These are phyloP conservation scores for Acanthaster planci DNA, from an alignment of 35 echinoderm and acorn worm genomes.

Conservation along the genomic window DNA sequence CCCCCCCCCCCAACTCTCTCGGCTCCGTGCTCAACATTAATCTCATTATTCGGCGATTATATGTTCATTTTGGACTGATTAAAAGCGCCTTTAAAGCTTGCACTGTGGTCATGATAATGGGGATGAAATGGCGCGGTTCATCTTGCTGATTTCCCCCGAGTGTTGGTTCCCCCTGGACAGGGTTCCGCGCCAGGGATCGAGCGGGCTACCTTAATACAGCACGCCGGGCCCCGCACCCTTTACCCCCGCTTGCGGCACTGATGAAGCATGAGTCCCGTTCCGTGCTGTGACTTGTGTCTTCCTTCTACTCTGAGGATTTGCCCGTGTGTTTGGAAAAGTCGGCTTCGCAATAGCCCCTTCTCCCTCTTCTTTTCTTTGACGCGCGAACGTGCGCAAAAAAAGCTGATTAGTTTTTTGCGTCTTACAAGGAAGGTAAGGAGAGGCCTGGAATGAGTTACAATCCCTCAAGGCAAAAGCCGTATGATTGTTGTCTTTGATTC, in stretches of 20 bases:
- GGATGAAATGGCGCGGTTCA: slow-evolving; percentile 21
- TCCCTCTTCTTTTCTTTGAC: not conserved
- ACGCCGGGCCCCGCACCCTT: too few relatives aligned
- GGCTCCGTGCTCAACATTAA: slow-evolving; percentile 2
- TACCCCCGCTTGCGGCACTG: not conserved
- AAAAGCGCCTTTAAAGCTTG: slow-evolving; percentile 17
- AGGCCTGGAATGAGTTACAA: not conserved
- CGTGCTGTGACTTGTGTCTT: slow-evolving; percentile 8
- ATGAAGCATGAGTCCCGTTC: not conserved
- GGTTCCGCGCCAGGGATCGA: too few relatives aligned
- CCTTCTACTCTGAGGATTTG: not conserved
- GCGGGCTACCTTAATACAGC: not conserved
- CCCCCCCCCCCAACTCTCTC: not conserved
- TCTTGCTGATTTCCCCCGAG: slow-evolving; percentile 10
- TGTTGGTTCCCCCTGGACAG: not conserved
- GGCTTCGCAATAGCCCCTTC: not conserved
- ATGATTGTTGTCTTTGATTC: slow-evolving; percentile 6
- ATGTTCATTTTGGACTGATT: slow-evolving; percentile 34
- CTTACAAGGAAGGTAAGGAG: not conserved
- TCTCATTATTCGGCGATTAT: slow-evolving; percentile 29
- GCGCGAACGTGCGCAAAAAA: too few relatives aligned
- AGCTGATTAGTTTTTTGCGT: not conserved
- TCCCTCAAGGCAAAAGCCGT: not conserved
- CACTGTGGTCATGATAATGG: slow-evolving; percentile 21
- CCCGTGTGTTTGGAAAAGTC: slow-evolving; percentile 25